Evolutionary conservation across 2,888 invertebrate species (phyloP).

Genomic region (Cephonodes hylas): DNA sequence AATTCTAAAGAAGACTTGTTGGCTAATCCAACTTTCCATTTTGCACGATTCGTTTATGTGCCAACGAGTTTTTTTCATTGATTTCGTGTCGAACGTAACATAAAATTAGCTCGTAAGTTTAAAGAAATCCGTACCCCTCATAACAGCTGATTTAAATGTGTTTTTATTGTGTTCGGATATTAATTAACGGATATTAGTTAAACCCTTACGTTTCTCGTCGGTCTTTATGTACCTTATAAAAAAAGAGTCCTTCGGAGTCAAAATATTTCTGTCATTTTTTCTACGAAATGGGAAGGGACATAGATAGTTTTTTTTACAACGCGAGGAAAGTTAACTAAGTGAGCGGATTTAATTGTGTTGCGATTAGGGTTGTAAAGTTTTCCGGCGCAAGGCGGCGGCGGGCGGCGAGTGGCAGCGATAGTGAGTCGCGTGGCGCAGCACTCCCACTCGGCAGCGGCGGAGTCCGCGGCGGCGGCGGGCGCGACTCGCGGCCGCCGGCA

Average conservation of each 20-base stretch:
- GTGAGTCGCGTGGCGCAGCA: conserved; percentile 65
- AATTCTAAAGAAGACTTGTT: conserved; percentile 7
- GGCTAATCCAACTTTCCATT: conserved; percentile 8
- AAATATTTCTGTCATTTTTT: no score
- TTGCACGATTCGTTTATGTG: conserved; percentile 5
- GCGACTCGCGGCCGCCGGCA: conserved; percentile 63
- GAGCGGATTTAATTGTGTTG: conserved; percentile 67
- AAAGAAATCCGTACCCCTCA: background rate
- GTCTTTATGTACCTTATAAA: no score
- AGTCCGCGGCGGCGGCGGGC: conserved; percentile 54
- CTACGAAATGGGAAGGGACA: no score
- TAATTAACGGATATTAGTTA: background rate
- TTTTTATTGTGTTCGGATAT: background rate
- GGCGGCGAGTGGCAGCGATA: conserved; percentile 40
- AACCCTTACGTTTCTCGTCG: no score
- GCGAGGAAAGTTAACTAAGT: conserved; percentile 70
- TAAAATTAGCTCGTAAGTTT: background rate
- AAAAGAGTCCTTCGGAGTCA: no score
- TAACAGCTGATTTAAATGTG: conserved; percentile 7
- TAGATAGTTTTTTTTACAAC: no score
- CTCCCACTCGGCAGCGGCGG: conserved; percentile 62
- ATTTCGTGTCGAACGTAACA: conserved; percentile 4
- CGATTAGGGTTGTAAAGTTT: conserved; percentile 76
- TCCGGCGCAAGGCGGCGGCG: conserved; percentile 71
- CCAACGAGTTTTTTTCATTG: conserved; percentile 3